Conservation (phyloP, 2,888 invertebrate species). For the Melinaea marsaeus region DNA sequence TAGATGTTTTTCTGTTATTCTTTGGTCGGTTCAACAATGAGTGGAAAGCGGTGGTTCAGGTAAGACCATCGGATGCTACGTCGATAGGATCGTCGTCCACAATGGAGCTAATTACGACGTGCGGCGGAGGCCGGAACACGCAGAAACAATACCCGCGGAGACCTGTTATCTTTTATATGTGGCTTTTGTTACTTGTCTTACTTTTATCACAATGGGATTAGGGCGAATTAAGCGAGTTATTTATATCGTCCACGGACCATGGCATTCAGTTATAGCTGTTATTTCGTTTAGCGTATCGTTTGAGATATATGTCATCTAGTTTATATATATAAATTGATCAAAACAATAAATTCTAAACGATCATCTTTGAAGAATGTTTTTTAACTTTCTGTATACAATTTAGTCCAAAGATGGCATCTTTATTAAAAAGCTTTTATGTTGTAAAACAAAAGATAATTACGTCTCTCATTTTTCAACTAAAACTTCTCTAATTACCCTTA, state of each 20-base stretch:
- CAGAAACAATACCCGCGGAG: constrained; percentile 56
- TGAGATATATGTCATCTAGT: too few relatives aligned
- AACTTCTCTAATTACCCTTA: not conserved
- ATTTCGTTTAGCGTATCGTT: not conserved
- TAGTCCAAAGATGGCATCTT: too few relatives aligned
- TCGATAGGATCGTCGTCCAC: constrained; percentile 69
- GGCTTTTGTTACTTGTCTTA: constrained; percentile 55
- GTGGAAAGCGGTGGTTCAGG: constrained; percentile 64
- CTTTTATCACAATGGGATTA: constrained; percentile 45
- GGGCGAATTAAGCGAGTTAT: constrained; percentile 23
- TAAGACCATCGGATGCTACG: constrained; percentile 73
- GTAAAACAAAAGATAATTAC: too few relatives aligned
- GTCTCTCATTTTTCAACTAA: not conserved
- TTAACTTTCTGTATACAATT: too few relatives aligned
- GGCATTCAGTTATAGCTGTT: not conserved
- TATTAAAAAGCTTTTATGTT: too few relatives aligned
- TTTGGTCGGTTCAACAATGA: constrained; percentile 50
- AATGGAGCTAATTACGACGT: constrained; percentile 73
- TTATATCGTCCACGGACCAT: constrained; percentile 20
- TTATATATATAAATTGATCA: too few relatives aligned
- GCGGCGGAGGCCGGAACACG: constrained; percentile 51
- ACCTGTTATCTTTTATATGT: constrained; percentile 42
- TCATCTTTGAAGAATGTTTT: too few relatives aligned
- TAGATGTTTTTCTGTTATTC: constrained; percentile 15
- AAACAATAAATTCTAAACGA: too few relatives aligned